phyloP scores from a whole-genome alignment of 2,113 vertebrate genomes.

The Rafetus swinhoei region DNA sequence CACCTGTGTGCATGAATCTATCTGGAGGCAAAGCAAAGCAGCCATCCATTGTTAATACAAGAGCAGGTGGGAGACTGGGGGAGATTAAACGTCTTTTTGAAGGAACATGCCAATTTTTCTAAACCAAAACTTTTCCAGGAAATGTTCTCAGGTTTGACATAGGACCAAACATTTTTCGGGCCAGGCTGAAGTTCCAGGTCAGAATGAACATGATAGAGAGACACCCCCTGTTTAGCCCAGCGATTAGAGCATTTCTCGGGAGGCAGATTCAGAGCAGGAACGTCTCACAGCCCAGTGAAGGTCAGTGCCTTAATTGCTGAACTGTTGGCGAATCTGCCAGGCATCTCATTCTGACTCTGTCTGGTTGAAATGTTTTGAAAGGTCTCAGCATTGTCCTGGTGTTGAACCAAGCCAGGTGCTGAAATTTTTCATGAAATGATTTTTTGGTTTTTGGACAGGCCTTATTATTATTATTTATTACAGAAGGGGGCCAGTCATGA shows the following conservation, averaged over 20 bases:
- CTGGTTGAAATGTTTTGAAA: not conserved
- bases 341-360: not conserved
- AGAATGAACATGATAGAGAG: not conserved
- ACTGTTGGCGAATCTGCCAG: not conserved
- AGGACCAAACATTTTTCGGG: not conserved
- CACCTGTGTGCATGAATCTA: not conserved
- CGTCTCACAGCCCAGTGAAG: not conserved
- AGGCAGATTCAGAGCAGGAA: not conserved
- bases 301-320: not conserved
- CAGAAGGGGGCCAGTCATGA: not conserved
- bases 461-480: not conserved
- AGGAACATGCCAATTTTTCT: not conserved
- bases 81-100: not conserved
- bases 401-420: not conserved
- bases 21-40: not conserved
- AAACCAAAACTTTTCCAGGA: not conserved
- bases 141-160: not conserved
- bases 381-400: not conserved
- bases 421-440: not conserved
- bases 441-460: not conserved
- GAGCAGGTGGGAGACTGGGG: not conserved
- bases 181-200: not conserved
- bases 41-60: not conserved
- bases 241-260: not conserved
- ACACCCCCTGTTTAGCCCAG: not conserved